Percentiles rank a stretch among this genome's conserved stretches.
Evolutionary conservation across 2,797 vertebrate species (phyloP).

Genomic region (Danio jaintianensis): DNA sequence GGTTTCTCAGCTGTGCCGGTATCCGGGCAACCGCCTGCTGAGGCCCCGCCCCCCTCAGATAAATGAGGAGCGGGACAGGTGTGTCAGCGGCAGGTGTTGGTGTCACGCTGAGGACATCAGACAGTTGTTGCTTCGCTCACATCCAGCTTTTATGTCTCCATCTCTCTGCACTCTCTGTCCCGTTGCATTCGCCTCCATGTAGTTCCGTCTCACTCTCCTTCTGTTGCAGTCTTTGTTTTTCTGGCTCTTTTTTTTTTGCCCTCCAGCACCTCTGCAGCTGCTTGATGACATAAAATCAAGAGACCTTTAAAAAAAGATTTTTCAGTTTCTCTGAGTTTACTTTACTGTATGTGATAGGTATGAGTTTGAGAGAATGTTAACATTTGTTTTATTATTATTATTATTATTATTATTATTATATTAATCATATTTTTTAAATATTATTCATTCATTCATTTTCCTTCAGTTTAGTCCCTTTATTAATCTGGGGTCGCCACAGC

Average conservation of each 20-base stretch:
- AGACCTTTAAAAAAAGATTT: too few species aligned
- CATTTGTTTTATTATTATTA: too few species aligned
- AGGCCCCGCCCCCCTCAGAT: conserved; percentile 23
- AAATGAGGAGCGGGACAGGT: conserved; percentile 41
- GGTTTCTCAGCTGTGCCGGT: conserved; percentile 33
- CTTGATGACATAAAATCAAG: background rate
- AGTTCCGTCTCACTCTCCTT: conserved; percentile 8
- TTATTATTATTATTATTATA: too few species aligned
- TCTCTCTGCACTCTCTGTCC: conserved; percentile 14
- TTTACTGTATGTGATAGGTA: too few species aligned
- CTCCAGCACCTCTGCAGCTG: background rate
- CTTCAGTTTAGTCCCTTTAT: too few species aligned
- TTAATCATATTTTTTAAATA: too few species aligned
- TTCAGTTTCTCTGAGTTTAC: too few species aligned
- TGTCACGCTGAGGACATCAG: conserved; percentile 43
- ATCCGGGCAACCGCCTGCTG: conserved; percentile 6
- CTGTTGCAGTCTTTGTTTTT: conserved; percentile 22
- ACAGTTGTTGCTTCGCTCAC: conserved; percentile 33
- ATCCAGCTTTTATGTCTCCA: background rate
- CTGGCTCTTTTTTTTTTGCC: background rate
- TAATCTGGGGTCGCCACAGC: too few species aligned
- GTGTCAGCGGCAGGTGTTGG: conserved; percentile 43
- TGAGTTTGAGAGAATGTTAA: too few species aligned
- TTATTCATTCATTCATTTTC: too few species aligned
- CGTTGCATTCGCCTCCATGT: background rate